A percentile compares a stretch with the other conserved stretches of the same genome.
Conservation (phyloP, 2,113 vertebrate species). For the Monarcha castaneiventris region DNA sequence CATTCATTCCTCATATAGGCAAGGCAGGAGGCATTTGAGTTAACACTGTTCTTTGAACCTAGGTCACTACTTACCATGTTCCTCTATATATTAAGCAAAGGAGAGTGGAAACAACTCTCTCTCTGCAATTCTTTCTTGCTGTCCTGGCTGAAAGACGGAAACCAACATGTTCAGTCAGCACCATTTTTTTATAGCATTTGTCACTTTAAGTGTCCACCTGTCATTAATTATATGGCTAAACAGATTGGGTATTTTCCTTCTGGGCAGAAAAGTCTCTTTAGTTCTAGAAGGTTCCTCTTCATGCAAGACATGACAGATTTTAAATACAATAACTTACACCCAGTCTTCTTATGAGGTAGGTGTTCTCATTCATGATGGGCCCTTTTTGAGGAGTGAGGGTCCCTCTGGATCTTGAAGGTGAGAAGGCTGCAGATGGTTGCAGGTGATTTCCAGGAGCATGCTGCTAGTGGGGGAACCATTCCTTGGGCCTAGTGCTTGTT, state of each 20-base stretch:
- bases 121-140: background rate
- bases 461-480: background rate
- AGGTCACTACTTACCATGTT: background rate
- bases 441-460: background rate
- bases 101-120: background rate
- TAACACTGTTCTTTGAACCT: background rate
- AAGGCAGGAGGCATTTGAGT: background rate
- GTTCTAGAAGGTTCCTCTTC: background rate
- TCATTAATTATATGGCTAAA: background rate
- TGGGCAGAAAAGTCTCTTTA: background rate
- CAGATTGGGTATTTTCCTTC: background rate
- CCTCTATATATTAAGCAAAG: background rate
- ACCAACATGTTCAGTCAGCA: background rate
- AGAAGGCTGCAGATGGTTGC: background rate
- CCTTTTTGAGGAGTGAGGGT: background rate
- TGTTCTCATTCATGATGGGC: background rate
- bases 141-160: background rate
- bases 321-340: background rate
- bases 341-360: background rate
- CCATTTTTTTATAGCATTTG: background rate
- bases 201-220: accelerated
- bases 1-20: background rate
- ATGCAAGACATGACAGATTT: background rate
- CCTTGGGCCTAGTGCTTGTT: background rate
- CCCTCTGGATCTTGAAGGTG: background rate